Evolutionary conservation across 2,888 invertebrate genomes (phyloP).

Genomic region (Hemithea aestivaria): DNA sequence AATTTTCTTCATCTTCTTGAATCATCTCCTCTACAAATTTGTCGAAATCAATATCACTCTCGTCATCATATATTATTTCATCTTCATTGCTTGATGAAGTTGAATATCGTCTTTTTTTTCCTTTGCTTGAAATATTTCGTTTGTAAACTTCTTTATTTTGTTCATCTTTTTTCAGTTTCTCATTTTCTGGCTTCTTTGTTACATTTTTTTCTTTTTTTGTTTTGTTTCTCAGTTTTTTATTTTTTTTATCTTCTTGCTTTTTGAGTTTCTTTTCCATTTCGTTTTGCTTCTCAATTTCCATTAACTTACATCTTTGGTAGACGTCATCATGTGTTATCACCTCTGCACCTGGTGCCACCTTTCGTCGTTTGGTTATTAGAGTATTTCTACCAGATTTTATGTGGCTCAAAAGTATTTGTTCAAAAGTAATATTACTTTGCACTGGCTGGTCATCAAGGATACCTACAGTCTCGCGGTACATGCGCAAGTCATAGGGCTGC

Average conservation of each 20-base stretch:
- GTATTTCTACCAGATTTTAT: conserved; percentile 13
- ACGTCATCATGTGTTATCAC: conserved; percentile 13
- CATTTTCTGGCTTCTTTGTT: background rate
- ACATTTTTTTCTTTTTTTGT: conserved; percentile 1
- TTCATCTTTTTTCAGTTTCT: conserved; percentile 6
- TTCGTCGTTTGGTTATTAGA: conserved; percentile 6
- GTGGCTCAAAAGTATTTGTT: too few relatives aligned
- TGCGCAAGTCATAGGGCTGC: too few relatives aligned
- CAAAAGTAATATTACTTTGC: too few relatives aligned
- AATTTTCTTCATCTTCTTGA: conserved; percentile 11
- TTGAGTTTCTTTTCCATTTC: too few relatives aligned
- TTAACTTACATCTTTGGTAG: too few relatives aligned
- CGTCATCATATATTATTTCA: conserved; percentile 13
- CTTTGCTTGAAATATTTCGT: background rate
- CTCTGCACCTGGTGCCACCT: too few relatives aligned
- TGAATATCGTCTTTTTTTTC: conserved; percentile 7
- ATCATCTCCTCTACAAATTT: conserved; percentile 9
- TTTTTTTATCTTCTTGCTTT: too few relatives aligned
- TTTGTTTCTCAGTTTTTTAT: too few relatives aligned
- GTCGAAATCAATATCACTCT: conserved; percentile 13
- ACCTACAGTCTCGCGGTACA: too few relatives aligned
- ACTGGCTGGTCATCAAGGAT: too few relatives aligned
- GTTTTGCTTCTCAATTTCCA: conserved; percentile 1
- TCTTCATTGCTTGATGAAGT: conserved; percentile 6
- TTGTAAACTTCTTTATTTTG: conserved; percentile 3